Evolutionary conservation across 2,113 vertebrate genomes (phyloP), one percentile per base, ranked within the genome.

Genomic region (Ondatra zibethicus): DNA sequence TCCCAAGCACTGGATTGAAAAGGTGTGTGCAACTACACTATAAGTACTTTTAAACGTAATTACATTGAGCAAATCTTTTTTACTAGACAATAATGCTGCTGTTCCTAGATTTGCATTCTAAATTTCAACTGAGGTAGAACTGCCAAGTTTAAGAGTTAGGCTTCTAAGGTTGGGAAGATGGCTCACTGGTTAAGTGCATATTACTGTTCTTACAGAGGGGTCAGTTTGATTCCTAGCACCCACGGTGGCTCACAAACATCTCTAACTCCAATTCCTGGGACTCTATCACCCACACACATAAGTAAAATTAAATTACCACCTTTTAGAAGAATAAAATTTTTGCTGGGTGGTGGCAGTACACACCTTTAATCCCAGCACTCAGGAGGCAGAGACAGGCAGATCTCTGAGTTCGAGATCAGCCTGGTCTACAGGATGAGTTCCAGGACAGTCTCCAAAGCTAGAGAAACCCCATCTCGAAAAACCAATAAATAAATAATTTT

Each of bases 81-180:
- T 85, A 29, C 65, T 33, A 55, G 76, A 77, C 52, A 45, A 73
- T 70, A 25, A 73, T 70, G 31, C 7, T 90, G 36, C 47, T 76
- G 42, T 65, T 55, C 21, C 12, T 70, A 66, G 75, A 91, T 72
- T 90, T 93, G 17, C 36, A 70, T 52, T 84, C 21, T 85, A 55
- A 88, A 72, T 85, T 91, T 91, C 23, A 66, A 84, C 42, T 88
- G 73, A 91, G 31, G 42, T 2, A 95, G n/a, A 93, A 88, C 6
- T 75, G 55, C 33, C 42, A 88, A 23, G 17, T 84, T 45, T 39
- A 61, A 84, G 80, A 84, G 68, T n/a, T n/a, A 4, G 3, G n/a
- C 81, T 84, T 42, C 63, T 31, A 27, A 63, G 29, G 58, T 47
- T 33, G 33, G 81, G 42, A n/a, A 29, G 81, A 63, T 11, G 39